Conservation (phyloP, 2,113 vertebrate species). For the Nothocercus julius region DNA sequence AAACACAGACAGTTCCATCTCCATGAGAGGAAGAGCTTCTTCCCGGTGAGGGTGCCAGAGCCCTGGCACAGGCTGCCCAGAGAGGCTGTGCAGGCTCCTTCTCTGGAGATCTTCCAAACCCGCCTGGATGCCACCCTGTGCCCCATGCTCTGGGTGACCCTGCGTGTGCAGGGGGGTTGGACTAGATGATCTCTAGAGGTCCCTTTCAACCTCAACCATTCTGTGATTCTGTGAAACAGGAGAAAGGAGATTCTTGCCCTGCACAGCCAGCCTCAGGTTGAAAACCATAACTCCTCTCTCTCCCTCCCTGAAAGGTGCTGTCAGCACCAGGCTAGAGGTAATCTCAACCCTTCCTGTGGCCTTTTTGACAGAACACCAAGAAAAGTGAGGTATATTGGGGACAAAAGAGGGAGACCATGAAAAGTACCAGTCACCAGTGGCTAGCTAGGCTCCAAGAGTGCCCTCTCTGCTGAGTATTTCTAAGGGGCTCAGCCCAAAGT, state of each 20-base stretch:
- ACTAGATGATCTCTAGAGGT: too few species aligned
- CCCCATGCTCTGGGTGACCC: too few species aligned
- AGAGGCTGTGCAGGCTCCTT: too few species aligned
- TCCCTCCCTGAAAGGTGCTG: background rate
- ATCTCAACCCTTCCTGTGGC: background rate
- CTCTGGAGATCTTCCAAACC: too few species aligned
- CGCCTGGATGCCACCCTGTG: too few species aligned
- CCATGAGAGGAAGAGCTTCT: too few species aligned
- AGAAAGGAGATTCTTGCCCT: background rate
- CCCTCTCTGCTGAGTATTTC: background rate
- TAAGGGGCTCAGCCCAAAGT: background rate
- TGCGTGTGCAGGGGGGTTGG: too few species aligned
- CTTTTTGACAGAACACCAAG: conserved; percentile 29
- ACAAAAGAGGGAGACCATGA: background rate
- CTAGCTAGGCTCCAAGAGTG: background rate
- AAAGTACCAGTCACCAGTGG: background rate
- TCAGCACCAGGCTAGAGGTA: background rate
- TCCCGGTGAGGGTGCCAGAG: too few species aligned
- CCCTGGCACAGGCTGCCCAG: too few species aligned
- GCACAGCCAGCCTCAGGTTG: background rate
- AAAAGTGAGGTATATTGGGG: background rate
- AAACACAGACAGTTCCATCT: too few species aligned
- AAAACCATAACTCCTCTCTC: conserved; percentile 1
- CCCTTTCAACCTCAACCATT: too few species aligned
- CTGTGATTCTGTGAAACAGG: background rate